Percentiles rank a stretch among this genome's conserved stretches.
Evolutionary conservation across 2,797 vertebrate genomes (phyloP).

Genomic region (Girardinus metallicus): DNA sequence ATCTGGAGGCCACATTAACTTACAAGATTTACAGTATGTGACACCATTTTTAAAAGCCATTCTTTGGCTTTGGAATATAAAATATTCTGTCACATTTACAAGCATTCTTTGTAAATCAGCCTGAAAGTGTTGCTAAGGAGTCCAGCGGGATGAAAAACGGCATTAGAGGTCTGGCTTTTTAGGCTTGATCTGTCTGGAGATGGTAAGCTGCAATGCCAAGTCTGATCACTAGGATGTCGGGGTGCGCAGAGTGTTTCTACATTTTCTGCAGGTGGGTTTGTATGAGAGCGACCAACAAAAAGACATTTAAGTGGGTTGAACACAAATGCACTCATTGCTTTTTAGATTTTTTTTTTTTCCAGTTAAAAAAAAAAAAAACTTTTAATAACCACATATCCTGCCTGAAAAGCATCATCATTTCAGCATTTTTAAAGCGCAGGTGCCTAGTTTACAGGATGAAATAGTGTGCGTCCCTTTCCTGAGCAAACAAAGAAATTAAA

Average conservation of each 20-base stretch:
- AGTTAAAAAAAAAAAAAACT: neutral
- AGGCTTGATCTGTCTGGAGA: neutral
- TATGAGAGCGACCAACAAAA: neutral
- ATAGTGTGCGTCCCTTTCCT: slow-evolving; percentile 10
- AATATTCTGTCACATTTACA: neutral
- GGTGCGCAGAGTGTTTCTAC: too few relatives aligned
- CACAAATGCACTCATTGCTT: neutral
- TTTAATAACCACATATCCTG: neutral
- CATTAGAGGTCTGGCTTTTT: neutral
- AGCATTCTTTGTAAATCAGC: neutral
- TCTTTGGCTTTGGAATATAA: neutral
- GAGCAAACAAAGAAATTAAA: slow-evolving; percentile 1
- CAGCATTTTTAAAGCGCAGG: neutral
- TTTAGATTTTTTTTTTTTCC: neutral
- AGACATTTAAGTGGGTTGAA: neutral
- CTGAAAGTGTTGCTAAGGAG: neutral
- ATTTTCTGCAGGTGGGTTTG: neutral
- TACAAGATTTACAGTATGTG: neutral
- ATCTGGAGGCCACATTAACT: neutral
- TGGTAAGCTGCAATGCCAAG: neutral
- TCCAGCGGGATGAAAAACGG: neutral
- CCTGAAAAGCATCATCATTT: neutral
- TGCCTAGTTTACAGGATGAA: slow-evolving; percentile 14
- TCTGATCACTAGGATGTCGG: too few relatives aligned
- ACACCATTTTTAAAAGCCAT: neutral